These are phyloP conservation scores for Dasysyrphus albostriatus DNA, from an alignment of 2,888 invertebrate genomes.

Conservation along the genomic window DNA sequence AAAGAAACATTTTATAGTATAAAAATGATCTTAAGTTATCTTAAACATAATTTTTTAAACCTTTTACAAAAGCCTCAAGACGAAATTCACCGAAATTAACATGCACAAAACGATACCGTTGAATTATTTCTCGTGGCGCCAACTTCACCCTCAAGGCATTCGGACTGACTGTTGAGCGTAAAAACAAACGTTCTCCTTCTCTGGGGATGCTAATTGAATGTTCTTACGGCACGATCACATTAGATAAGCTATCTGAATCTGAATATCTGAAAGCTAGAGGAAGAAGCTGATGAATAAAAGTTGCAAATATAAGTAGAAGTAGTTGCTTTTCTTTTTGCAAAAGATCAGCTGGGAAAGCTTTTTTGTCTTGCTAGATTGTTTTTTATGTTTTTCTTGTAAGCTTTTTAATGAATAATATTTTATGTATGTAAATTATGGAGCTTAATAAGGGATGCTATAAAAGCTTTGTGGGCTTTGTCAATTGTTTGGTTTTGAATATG, in stretches of 20 bases:
- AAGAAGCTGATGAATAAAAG: constrained; percentile 43
- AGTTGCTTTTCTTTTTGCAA: constrained; percentile 28
- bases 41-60: neutral
- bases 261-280: constrained; percentile 55
- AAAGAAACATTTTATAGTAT: neutral
- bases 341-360: constrained; percentile 54
- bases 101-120: constrained; percentile 7
- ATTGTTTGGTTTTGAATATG: constrained; percentile 1
- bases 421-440: constrained; percentile 35
- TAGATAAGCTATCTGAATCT: constrained; percentile 42
- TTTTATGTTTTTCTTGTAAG: constrained; percentile 14
- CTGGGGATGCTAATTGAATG: constrained; percentile 64
- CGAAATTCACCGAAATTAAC: constrained; percentile 11
- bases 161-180: constrained; percentile 53
- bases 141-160: constrained; percentile 60
- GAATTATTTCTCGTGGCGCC: constrained; percentile 17
- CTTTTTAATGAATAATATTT: constrained; percentile 19
- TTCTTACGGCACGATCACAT: constrained; percentile 48
- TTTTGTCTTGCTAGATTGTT: constrained; percentile 41
- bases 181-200: constrained; percentile 57
- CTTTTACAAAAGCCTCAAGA: neutral
- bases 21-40: neutral
- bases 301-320: constrained; percentile 54
- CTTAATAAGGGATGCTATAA: constrained; percentile 24
- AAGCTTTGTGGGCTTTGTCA: constrained; percentile 36